Conservation (phyloP, 1,140 invertebrate species). For the Aphis craccivora region DNA sequence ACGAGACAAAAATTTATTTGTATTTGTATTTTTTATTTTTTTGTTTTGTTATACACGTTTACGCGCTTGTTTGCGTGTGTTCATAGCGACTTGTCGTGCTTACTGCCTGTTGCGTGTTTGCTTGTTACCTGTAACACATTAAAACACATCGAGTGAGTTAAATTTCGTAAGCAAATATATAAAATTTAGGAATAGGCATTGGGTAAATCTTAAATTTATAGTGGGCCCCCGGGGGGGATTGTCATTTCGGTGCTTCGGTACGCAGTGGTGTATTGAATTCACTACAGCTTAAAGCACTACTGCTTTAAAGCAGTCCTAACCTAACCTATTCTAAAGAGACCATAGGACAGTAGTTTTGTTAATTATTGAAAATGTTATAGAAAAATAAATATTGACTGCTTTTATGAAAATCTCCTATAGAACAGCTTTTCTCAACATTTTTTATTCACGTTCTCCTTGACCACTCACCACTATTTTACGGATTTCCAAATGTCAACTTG, state of each 20-base stretch:
- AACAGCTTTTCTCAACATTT: too few relatives aligned
- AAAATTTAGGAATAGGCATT: neutral
- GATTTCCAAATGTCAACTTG: too few relatives aligned
- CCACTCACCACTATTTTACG: too few relatives aligned
- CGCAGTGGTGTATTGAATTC: too few relatives aligned
- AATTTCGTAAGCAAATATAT: neutral
- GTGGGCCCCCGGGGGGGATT: neutral
- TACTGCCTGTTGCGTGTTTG: conserved; percentile 51
- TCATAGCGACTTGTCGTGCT: neutral
- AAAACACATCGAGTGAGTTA: neutral
- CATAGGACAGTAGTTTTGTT: too few relatives aligned
- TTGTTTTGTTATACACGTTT: neutral
- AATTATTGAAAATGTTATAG: too few relatives aligned
- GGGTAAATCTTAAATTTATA: neutral
- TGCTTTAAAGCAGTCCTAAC: too few relatives aligned
- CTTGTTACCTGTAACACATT: conserved; percentile 48
- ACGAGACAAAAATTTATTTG: neutral
- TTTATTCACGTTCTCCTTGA: too few relatives aligned
- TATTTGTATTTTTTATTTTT: neutral
- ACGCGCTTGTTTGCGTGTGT: neutral
- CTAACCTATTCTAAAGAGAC: too few relatives aligned
- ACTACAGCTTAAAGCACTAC: too few relatives aligned
- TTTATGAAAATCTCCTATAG: too few relatives aligned
- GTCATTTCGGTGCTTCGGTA: neutral
- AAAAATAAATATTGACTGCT: too few relatives aligned